These are phyloP conservation scores for Cydia amplana DNA, from an alignment of 1,140 invertebrate genomes.

Conservation along the genomic window DNA sequence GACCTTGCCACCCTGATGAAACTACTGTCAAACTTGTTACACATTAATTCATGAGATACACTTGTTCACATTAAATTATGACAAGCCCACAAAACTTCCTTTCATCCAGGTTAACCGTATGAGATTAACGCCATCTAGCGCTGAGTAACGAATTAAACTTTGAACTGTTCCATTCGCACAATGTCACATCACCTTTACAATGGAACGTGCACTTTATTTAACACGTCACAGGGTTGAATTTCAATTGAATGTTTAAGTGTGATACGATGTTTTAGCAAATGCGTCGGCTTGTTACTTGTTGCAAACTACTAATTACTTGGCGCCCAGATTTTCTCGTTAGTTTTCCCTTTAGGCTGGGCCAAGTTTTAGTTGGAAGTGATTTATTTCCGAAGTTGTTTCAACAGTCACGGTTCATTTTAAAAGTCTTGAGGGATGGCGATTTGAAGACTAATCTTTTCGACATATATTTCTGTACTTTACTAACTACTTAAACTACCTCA, in stretches of 20 bases:
- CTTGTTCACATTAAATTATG: conserved; percentile 9
- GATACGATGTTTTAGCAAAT: background rate
- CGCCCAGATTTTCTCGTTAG: conserved; percentile 33
- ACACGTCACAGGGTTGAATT: background rate
- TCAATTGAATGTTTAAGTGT: background rate
- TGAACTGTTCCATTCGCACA: background rate
- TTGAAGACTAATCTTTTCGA: background rate
- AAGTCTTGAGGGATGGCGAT: background rate
- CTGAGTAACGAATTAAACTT: background rate
- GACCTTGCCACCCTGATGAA: background rate
- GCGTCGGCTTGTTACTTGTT: conserved; percentile 25
- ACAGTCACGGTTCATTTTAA: conserved; percentile 25
- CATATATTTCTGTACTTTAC: background rate
- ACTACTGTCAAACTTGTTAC: background rate
- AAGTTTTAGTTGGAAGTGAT: conserved; percentile 30
- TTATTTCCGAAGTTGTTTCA: conserved; percentile 28
- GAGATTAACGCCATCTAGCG: conserved; percentile 16
- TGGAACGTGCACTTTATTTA: background rate
- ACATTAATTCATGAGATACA: background rate
- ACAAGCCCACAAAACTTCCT: background rate
- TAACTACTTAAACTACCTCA: background rate
- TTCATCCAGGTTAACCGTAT: conserved; percentile 1
- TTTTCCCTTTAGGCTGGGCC: conserved; percentile 33
- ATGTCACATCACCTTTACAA: background rate
- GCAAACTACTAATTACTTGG: conserved; percentile 35